phyloP scores from a whole-genome alignment of 2,888 invertebrate species.

The Habrosyne pyritoides region DNA sequence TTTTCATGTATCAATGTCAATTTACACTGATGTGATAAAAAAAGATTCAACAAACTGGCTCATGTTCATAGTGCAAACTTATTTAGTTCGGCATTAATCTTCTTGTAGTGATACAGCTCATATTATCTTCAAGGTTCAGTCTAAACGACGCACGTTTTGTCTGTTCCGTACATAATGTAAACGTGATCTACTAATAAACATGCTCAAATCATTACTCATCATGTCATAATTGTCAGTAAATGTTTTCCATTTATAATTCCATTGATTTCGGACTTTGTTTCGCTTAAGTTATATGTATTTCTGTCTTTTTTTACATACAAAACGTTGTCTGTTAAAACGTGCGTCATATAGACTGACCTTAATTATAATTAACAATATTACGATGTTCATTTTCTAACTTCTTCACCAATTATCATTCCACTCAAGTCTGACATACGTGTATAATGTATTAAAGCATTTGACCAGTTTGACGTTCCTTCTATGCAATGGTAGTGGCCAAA shows the following conservation, averaged over 20 bases:
- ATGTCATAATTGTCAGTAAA: too few relatives aligned
- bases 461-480: constrained; percentile 11
- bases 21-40: not conserved
- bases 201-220: too few relatives aligned
- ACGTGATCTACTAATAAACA: too few relatives aligned
- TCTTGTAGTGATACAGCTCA: too few relatives aligned
- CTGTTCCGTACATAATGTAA: too few relatives aligned
- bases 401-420: not conserved
- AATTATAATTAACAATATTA: not conserved
- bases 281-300: too few relatives aligned
- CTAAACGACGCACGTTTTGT: too few relatives aligned
- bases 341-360: not conserved
- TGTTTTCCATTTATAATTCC: too few relatives aligned
- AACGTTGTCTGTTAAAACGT: not conserved
- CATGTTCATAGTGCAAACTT: not conserved
- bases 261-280: too few relatives aligned
- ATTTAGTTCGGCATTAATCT: too few relatives aligned
- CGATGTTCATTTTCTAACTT: not conserved
- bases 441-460: constrained; percentile 5
- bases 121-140: too few relatives aligned
- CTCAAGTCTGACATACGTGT: constrained; percentile 12
- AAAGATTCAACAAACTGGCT: not conserved
- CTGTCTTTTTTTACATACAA: too few relatives aligned
- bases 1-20: not conserved
- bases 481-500: constrained; percentile 62